A percentile compares a stretch with the other conserved stretches of the same genome.
Conservation (phyloP, 2,113 vertebrate genomes). For the Aleadryas rufinucha region DNA sequence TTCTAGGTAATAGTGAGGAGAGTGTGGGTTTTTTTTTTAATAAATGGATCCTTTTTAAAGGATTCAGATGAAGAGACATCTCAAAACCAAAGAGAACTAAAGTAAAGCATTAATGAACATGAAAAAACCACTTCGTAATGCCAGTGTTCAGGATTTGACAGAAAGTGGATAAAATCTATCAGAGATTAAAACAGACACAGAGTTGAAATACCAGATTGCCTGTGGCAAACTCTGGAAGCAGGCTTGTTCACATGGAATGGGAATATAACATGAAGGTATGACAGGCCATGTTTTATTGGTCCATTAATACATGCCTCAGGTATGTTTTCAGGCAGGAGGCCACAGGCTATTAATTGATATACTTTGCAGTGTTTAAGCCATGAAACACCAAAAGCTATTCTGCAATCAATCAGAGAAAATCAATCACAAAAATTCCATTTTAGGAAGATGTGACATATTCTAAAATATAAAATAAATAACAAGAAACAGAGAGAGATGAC, state of each 20-base stretch:
- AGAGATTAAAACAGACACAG: slow-evolving; percentile 44
- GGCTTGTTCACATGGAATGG: slow-evolving; percentile 45
- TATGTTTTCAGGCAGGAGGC: slow-evolving; percentile 48
- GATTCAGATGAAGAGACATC: not conserved
- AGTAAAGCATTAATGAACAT: not conserved
- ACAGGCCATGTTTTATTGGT: slow-evolving; percentile 43
- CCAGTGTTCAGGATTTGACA: not conserved
- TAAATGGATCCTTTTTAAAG: not conserved
- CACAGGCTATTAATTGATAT: slow-evolving; percentile 37
- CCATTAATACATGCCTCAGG: slow-evolving; percentile 53
- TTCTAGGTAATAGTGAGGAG: not conserved
- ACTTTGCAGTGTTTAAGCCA: slow-evolving; percentile 38
- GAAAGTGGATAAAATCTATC: slow-evolving; percentile 26
- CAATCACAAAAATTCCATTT: not conserved
- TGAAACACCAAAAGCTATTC: slow-evolving; percentile 17
- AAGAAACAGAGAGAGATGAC: not conserved
- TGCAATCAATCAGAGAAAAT: slow-evolving; percentile 10
- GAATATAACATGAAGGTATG: slow-evolving; percentile 27
- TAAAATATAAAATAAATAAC: not conserved
- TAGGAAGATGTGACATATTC: not conserved
- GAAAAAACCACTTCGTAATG: not conserved
- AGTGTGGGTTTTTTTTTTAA: not conserved
- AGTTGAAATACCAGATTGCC: slow-evolving; percentile 54
- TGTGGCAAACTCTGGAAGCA: slow-evolving; percentile 27
- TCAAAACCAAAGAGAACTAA: not conserved